phyloP scores from a whole-genome alignment of 2,797 vertebrate species.

The Tiaroga cobitis region DNA sequence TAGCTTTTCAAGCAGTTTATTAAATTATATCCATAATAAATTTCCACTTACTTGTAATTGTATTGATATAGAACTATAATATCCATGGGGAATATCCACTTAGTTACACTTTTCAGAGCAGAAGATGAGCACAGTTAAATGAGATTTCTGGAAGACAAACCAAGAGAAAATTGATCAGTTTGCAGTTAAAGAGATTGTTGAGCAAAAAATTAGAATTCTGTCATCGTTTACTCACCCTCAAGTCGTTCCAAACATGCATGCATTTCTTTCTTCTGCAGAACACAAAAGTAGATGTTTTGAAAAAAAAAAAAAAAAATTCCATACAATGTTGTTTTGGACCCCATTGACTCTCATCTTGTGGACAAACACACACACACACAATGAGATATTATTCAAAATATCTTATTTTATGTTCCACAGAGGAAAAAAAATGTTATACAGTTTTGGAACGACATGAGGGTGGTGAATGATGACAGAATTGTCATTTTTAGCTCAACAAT shows the following conservation, averaged over 20 bases:
- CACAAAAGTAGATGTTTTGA: not conserved
- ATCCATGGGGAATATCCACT: not conserved
- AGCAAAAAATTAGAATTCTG: not conserved
- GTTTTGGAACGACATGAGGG: not conserved
- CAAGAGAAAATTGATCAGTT: not conserved
- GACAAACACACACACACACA: not conserved
- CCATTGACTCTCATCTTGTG: not conserved
- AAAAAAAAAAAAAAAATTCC: no score
- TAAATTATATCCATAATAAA: conserved; percentile 1
- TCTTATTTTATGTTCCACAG: not conserved
- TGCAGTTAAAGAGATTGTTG: not conserved
- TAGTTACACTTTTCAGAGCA: conserved; percentile 18
- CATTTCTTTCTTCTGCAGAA: no score
- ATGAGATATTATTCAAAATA: not conserved
- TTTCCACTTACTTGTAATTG: not conserved
- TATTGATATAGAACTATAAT: conserved; percentile 6
- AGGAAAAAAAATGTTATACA: not conserved
- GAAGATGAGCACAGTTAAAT: conserved; percentile 4
- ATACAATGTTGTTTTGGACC: not conserved
- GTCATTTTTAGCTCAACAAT: not conserved
- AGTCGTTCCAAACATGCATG: not conserved
- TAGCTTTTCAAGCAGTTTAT: not conserved
- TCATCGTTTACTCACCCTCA: not conserved
- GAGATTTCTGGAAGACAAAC: not conserved
- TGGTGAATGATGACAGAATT: not conserved